Conservation (phyloP, 2,113 vertebrate genomes). For the Myiagra hebetior region DNA sequence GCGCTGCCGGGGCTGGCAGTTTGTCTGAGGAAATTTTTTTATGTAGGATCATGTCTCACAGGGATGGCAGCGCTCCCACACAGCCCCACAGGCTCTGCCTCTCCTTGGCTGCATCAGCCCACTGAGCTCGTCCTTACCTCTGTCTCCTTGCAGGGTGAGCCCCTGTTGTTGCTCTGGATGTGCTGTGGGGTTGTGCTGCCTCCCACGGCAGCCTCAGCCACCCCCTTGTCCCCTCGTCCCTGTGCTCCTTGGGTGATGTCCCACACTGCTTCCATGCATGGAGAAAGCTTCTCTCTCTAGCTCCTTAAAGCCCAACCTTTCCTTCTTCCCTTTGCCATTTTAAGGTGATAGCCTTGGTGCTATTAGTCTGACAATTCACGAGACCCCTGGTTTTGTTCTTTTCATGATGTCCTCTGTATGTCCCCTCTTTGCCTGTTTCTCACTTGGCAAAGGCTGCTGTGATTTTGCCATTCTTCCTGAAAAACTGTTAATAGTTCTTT, state of each 20-base stretch:
- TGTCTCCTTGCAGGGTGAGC: background rate
- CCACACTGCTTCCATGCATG: fast-evolving
- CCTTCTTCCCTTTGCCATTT: background rate
- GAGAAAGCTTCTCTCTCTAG: background rate
- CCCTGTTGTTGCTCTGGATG: background rate
- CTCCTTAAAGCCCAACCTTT: background rate
- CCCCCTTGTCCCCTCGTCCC: background rate
- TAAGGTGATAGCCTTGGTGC: background rate
- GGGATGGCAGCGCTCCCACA: fast-evolving
- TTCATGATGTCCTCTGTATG: background rate
- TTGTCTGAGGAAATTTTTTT: background rate
- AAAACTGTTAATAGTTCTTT: background rate
- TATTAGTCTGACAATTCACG: fast-evolving
- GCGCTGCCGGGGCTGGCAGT: background rate
- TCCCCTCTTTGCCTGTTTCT: background rate
- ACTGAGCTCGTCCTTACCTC: background rate
- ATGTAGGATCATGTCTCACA: fast-evolving
- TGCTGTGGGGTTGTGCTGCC: fast-evolving
- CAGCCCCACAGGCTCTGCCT: background rate
- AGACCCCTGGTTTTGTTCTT: background rate
- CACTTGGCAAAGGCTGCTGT: background rate
- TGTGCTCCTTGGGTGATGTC: fast-evolving
- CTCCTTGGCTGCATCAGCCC: background rate
- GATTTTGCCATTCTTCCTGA: background rate
- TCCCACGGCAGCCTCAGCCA: fast-evolving